These are phyloP conservation scores for Orbicella faveolata DNA, from an alignment of 64 coral and sea anemone species.

Conservation along the genomic window DNA sequence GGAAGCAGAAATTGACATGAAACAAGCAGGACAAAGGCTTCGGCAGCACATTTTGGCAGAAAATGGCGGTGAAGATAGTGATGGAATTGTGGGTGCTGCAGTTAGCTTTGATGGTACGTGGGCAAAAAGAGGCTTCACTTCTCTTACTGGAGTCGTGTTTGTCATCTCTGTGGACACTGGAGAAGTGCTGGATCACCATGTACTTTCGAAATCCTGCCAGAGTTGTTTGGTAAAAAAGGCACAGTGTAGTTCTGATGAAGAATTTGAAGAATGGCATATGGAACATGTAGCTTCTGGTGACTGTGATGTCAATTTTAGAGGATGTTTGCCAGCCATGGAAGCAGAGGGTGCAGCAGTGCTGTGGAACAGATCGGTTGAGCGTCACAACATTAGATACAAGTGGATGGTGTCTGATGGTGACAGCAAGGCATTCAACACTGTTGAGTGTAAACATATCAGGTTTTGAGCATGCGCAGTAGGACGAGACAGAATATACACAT, in stretches of 20 bases:
- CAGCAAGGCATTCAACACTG: not conserved
- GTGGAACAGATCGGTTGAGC: not conserved
- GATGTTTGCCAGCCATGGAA: slow-evolving; percentile 2
- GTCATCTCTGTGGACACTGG: not conserved
- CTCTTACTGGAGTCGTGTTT: slow-evolving; percentile 2
- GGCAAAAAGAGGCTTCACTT: slow-evolving; percentile 2
- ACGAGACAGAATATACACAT: too few species aligned
- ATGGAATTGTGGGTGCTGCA: not conserved
- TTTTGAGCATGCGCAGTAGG: too few species aligned
- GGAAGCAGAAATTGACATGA: not conserved
- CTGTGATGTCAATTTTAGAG: not conserved
- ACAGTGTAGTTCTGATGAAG: not conserved
- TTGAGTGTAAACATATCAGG: not conserved
- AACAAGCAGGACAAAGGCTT: not conserved
- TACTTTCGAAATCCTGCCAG: too few species aligned
- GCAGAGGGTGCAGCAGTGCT: not conserved
- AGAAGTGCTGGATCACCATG: not conserved
- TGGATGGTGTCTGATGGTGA: not conserved
- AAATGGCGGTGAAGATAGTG: not conserved
- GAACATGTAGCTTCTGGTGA: slow-evolving; percentile 8
- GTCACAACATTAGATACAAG: not conserved
- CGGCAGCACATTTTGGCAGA: not conserved
- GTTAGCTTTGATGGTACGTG: not conserved
- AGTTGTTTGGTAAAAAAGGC: too few species aligned
- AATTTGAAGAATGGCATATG: not conserved